Evolutionary conservation across 2,888 invertebrate species (phyloP), one percentile per base, ranked within the genome.

Genomic region (Apamea crenata): DNA sequence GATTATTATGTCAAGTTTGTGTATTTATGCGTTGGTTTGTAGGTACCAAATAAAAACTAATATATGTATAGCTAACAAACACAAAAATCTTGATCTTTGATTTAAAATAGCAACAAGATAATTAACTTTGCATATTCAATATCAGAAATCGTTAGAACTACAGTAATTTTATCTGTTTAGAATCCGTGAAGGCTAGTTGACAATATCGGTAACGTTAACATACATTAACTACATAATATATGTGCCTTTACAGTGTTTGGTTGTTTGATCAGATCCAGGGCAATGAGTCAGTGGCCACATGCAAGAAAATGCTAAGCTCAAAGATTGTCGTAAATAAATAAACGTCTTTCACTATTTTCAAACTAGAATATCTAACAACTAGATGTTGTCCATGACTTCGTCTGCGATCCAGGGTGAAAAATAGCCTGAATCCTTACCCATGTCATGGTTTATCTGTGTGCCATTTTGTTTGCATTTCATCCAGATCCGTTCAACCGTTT

Each of bases 171-270:
- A 53, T 29, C 1, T 67, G 44, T 36, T 59, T 59, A 66, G 14
- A 53, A 50, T 44, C 83, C 53, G 18, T 61, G 77, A 82, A 80
- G 83, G 80, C 25, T 76, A 61, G 29, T 16, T 63, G 50, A 53
- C 50, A 66, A 40, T 47, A 47, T 12, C 21, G 29, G 21, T 68
- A 47, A 18, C 67, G 36, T 50, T 36, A 44, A 67, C n/a, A 32
- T 56, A 67, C 40, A 40, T 40, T 40, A n/a, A 16, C n/a, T n/a
- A n/a, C 40, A n/a, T 67, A 8, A 53, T 18, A 18, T 12, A 36
- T 77, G 10, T 14, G n/a, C 36, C 32, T 53, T 36, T 25, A 32
- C 36, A 63, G n/a, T 44, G 59, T 53, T 44, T 70, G 44, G 50
- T 81, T 63, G 32, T 78, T 61, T 6, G 18, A 29, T 16, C 16